Evolutionary conservation across 2,797 vertebrate species (phyloP).

Genomic region (Ataeniobius toweri): DNA sequence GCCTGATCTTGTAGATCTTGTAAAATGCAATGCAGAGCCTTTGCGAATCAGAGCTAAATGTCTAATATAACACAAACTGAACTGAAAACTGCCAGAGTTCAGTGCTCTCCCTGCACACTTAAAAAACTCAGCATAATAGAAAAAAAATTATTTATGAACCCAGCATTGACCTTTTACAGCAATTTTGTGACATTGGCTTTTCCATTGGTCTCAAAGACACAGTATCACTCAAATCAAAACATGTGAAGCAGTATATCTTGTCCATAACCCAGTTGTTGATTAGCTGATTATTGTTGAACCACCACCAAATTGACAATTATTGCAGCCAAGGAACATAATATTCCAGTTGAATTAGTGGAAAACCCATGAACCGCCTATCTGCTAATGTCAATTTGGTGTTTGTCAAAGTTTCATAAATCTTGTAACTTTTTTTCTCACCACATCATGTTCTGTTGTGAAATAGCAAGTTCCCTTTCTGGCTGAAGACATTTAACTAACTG

Average conservation of each 20-base stretch:
- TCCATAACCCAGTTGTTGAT: not conserved
- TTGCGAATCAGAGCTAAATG: not conserved
- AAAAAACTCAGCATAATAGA: not conserved
- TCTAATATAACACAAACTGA: not conserved
- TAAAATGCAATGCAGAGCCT: not conserved
- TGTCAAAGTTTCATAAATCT: too few relatives aligned
- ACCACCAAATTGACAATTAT: too few relatives aligned
- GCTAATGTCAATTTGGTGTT: too few relatives aligned
- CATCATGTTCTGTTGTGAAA: too few relatives aligned
- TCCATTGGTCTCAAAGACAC: not conserved
- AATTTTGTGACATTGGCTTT: not conserved
- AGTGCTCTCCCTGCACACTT: not conserved
- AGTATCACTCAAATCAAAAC: not conserved
- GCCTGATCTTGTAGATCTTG: not conserved
- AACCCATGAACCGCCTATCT: too few relatives aligned
- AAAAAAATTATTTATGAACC: not conserved
- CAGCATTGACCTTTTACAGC: not conserved
- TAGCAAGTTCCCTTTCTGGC: too few relatives aligned
- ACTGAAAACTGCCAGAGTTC: not conserved
- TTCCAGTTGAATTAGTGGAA: too few relatives aligned
- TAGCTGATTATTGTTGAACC: not conserved
- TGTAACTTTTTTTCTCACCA: too few relatives aligned
- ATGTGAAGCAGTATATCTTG: not conserved
- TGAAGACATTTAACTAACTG: too few relatives aligned
- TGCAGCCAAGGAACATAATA: not conserved